Evolutionary conservation across 2,113 vertebrate species (phyloP), one percentile per base, ranked within the genome.

Genomic region (Archocentrus centrarchus): DNA sequence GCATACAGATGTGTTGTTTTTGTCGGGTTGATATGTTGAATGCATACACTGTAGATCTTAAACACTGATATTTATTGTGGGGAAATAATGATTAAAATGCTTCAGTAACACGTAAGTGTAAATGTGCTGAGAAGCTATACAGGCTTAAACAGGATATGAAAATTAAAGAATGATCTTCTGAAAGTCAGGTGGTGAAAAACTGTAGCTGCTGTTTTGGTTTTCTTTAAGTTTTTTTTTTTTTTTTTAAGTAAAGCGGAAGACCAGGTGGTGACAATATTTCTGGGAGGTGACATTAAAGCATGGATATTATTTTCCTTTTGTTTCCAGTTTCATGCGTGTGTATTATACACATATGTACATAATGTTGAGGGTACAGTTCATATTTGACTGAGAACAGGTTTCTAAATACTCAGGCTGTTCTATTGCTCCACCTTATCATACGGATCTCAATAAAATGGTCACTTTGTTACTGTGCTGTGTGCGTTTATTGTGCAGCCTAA

Each of bases 371-470:
- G 63, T 80, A 75, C 93, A 92, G 91, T 95, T 96, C 95, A 95
- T 77, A 79, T 94, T 77, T 41, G 92, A 95, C 91, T 88, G 76
- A 93, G 93, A 92, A 96, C 94, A 92, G 94, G 94, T 96, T 94
- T 95, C 88, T 93, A 94, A 95, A 96, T 95, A 95, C 96, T 97
- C 96, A 97, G 96, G 96, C 96, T 96, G 89, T 93, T 95, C 96
- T 96, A 94, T 96, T 90, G 94, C 94, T 96, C 95, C 96, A 95
- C 95, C 94, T 91, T 93, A 95, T 95, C 93, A 95, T 95, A 96
- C 95, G 96, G 97, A 97, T 96, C 95, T 97, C 95, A 98, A 97
- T 97, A 97, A 97, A 97, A 90, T 79, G 41, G 90, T 96, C 93
- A 96, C 91, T 97, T 97, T 97, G 96, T 96, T 96, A 96, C 95